phyloP scores from a whole-genome alignment of 1,140 invertebrate genomes.

The Rhopalosiphum maidis region DNA sequence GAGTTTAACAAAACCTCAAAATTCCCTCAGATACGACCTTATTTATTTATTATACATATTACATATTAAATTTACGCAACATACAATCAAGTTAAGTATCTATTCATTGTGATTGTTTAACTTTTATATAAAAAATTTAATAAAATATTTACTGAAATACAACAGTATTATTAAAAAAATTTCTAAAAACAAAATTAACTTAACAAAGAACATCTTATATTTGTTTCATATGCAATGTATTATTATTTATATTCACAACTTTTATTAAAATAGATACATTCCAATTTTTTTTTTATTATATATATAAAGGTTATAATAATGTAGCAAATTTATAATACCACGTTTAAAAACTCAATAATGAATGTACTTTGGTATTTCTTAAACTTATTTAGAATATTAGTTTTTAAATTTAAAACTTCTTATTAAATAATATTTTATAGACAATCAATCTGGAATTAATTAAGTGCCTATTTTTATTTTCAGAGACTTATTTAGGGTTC shows the following conservation, averaged over 20 bases:
- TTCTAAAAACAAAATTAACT: not conserved
- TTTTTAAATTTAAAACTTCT: not conserved
- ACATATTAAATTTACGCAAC: not conserved
- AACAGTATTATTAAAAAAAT: not conserved
- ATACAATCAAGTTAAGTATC: not conserved
- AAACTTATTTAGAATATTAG: not conserved
- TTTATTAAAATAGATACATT: not conserved
- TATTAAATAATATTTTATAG: not conserved
- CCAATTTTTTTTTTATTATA: not conserved
- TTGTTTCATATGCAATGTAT: not conserved
- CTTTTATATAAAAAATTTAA: not conserved
- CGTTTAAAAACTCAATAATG: not conserved
- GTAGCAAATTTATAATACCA: not conserved
- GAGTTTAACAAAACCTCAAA: too few relatives aligned
- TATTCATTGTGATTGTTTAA: not conserved
- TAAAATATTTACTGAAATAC: not conserved
- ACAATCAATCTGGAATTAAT: not conserved
- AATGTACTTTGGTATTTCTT: not conserved
- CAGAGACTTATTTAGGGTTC: not conserved
- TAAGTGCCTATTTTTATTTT: not conserved
- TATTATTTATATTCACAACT: not conserved
- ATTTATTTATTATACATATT: too few relatives aligned
- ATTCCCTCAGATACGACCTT: too few relatives aligned
- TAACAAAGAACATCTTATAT: not conserved
- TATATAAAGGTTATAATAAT: not conserved